Evolutionary conservation across 2,113 vertebrate genomes (phyloP), one percentile per base, ranked within the genome.

Genomic region (Crotalus horridus): DNA sequence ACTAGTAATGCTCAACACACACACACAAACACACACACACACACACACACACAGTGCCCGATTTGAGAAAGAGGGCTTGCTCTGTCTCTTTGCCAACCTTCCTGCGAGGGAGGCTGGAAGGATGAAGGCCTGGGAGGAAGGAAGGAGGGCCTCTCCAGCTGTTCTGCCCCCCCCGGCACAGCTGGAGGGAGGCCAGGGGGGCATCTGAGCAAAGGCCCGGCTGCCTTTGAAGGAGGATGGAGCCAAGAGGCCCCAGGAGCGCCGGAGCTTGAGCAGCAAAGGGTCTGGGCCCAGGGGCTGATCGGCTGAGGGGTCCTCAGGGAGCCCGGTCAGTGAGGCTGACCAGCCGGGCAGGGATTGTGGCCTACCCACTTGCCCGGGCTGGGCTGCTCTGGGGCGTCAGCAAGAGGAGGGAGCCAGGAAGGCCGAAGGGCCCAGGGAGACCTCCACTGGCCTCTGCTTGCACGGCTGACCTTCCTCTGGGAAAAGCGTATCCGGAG

Each of bases 291-390:
- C 4, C 4, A 0, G 61, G 61, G 26, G 26, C 29, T 26, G 9
- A 4, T 33, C 1, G n/a, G 64, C 29, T 5, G 5, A 6, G 13
- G 12, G 64, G 12, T 74, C 64, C 54, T 55, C 5, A 56, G 55
- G 17, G 17, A 20, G 54, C 15, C 1, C 1, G 5, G 64, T 17
- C 64, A 33, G n/a, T n/a, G n/a, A n/a, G n/a, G n/a, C n/a, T n/a
- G n/a, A n/a, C n/a, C n/a, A n/a, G n/a, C n/a, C n/a, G n/a, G n/a
- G 3, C 29, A 6, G 58, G 61, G 13, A 13, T 64, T 6, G 2
- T 0, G 64, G 5, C 5, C 12, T n/a, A 6, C 13, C 26, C 11
- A n/a, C n/a, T n/a, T n/a, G 5, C 10, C 2, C 2, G 24, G 59
- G 8, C 26, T 61, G 58, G 3, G 11, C 26, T 26, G 61, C 26